These are phyloP conservation scores for Arrhamphus sclerolepis DNA, from an alignment of 2,797 vertebrate genomes.

Conservation along the genomic window DNA sequence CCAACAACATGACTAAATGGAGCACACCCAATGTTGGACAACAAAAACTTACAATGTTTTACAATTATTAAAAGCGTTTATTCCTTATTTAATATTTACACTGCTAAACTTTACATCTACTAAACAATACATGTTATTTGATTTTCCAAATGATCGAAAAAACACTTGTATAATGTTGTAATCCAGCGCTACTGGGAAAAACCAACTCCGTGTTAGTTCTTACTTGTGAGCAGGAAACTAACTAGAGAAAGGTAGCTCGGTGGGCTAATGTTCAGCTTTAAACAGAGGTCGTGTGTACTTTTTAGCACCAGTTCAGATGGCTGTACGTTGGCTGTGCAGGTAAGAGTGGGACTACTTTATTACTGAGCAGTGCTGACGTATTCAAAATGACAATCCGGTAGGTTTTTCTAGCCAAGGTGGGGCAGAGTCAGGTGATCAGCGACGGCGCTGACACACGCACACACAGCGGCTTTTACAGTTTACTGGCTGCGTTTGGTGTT, in stretches of 20 bases:
- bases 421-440: slow-evolving; percentile 70
- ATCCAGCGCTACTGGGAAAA: rapidly evolving
- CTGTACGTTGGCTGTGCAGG: slow-evolving; percentile 86
- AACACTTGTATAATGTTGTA: neutral
- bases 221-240: slow-evolving; percentile 32
- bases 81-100: too few relatives aligned
- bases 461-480: slow-evolving; percentile 28
- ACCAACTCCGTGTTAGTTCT: slow-evolving; percentile 62
- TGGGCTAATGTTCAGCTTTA: slow-evolving; percentile 74
- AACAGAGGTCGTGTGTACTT: slow-evolving; percentile 39
- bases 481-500: neutral
- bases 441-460: neutral
- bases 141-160: too few relatives aligned
- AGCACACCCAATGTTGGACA: slow-evolving; percentile 45
- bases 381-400: neutral
- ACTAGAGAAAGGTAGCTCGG: slow-evolving; percentile 50
- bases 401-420: slow-evolving; percentile 39
- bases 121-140: too few relatives aligned
- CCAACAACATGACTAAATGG: neutral
- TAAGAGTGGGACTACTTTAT: slow-evolving; percentile 41
- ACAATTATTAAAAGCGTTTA: neutral
- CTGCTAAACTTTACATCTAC: too few relatives aligned
- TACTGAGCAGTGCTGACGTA: neutral
- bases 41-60: slow-evolving; percentile 36
- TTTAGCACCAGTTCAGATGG: slow-evolving; percentile 69